Evolutionary conservation across 2,797 vertebrate species (phyloP), one percentile per base, ranked within the genome.

Genomic region (Clarias laeviceps): DNA sequence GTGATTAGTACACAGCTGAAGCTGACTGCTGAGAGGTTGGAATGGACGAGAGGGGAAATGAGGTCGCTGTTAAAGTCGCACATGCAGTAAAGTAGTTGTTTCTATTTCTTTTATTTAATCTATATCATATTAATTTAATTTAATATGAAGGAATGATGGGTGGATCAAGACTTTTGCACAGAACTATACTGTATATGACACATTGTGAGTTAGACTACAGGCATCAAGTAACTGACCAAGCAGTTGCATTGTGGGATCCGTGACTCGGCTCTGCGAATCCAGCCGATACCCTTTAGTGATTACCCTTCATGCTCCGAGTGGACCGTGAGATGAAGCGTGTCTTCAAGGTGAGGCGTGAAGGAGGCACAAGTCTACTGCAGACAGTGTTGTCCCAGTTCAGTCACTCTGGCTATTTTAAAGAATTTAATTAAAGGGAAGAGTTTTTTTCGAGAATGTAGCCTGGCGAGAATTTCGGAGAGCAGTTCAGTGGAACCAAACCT

Each of bases 401-500:
- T 72, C 4, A 37, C 62, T 56, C 65, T n/a, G 6, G n/a, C 24
- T 62, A 24, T 59, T 61, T 74, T 81, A 34, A 45, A 18, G 45
- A 72, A 81, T 24, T 27, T 56, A 22, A 50, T 15, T 7, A 29
- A 54, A 20, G n/a, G 69, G 61, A 81, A 45, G 83, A 50, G 79
- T 62, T 65, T 40, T 40, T 37, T 50, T 69, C 24, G 65, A 78
- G 85, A 83, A 86, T 86, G 85, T 45, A 15, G 40, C 57, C 37
- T 54, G 37, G n/a, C 85, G 5, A 79, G 81, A 83, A 86, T 64
- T 34, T 27, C 17, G 27, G 22, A 69, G 59, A 64, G 45, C 40
- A 40, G 59, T 45, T 80, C 37, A 18, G 1, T n/a, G 69, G 82
- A 85, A 66, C 64, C 73, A 1, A 22, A 84, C 27, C 40, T 50